Conservation (phyloP, 1,140 invertebrate species). For the Solen grandis region DNA sequence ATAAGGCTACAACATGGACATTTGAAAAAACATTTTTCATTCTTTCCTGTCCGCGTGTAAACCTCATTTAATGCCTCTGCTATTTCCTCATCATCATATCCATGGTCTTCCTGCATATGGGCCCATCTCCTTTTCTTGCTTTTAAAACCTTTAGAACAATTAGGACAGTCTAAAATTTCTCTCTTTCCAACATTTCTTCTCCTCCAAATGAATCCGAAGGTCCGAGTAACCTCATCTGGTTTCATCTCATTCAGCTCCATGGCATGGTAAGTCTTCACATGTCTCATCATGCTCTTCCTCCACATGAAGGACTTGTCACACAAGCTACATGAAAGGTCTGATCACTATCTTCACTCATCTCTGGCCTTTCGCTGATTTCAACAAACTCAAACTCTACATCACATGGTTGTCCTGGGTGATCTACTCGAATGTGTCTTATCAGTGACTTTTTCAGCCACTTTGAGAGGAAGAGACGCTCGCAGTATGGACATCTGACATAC, state of each 20-base stretch:
- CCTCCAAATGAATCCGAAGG: too few relatives aligned
- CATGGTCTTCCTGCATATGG: too few relatives aligned
- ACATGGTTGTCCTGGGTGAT: slow-evolving; percentile 4
- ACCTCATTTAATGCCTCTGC: too few relatives aligned
- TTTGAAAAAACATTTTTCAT: neutral
- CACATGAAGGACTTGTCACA: slow-evolving; percentile 32
- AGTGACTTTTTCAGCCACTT: slow-evolving; percentile 13
- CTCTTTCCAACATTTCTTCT: too few relatives aligned
- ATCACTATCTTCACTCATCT: neutral
- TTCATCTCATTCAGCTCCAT: too few relatives aligned
- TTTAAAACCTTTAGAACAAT: too few relatives aligned
- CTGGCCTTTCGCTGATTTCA: neutral
- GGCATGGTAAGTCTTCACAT: slow-evolving; percentile 11
- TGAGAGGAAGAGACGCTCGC: slow-evolving; percentile 6
- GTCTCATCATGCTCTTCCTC: slow-evolving; percentile 33
- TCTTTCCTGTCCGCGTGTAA: too few relatives aligned
- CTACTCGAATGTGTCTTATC: slow-evolving; percentile 12
- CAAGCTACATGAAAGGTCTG: neutral
- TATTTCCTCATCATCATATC: too few relatives aligned
- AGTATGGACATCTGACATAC: slow-evolving; percentile 31
- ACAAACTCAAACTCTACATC: neutral
- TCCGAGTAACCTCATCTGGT: too few relatives aligned
- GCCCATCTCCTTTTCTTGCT: too few relatives aligned
- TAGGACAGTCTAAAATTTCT: too few relatives aligned
- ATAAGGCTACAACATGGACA: slow-evolving; percentile 25